phyloP scores from a whole-genome alignment of 2,797 vertebrate species.

The Sebastes jordani region DNA sequence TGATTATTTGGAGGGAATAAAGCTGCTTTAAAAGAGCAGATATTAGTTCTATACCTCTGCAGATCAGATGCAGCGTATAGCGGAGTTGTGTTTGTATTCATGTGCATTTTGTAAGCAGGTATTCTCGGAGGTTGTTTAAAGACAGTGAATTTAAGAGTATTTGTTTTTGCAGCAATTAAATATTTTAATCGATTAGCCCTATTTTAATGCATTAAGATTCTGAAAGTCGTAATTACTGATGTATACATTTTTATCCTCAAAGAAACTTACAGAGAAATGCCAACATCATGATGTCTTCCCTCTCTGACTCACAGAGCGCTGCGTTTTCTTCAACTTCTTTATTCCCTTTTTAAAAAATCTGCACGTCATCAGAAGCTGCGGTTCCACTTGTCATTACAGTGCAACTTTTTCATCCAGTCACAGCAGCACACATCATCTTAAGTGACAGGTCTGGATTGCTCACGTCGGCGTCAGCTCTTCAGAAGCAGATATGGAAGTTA shows the following conservation, averaged over 20 bases:
- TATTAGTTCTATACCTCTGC: not conserved
- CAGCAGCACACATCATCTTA: constrained; percentile 17
- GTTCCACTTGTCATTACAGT: constrained; percentile 31
- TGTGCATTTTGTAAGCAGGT: not conserved
- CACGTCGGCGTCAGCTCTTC: constrained; percentile 6
- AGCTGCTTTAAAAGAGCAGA: constrained; percentile 12
- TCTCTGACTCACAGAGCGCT: not conserved
- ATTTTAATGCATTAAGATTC: not conserved
- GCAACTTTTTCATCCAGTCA: constrained; percentile 24
- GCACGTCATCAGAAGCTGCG: constrained; percentile 4
- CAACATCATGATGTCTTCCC: not conserved
- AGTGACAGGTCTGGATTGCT: constrained; percentile 35
- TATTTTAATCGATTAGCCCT: too few relatives aligned
- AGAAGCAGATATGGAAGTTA: constrained; percentile 32
- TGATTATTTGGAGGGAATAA: constrained; percentile 23
- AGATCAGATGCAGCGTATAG: not conserved
- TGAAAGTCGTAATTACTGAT: not conserved
- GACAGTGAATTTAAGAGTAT: not conserved
- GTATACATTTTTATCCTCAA: not conserved
- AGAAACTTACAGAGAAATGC: not conserved
- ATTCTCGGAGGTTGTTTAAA: not conserved
- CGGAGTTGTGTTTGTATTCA: not conserved
- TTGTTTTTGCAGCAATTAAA: not conserved
- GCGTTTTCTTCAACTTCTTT: constrained; percentile 1
- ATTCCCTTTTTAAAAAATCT: constrained; percentile 16